phyloP scores from a whole-genome alignment of 2,797 vertebrate genomes.

The Synanceia verrucosa region DNA sequence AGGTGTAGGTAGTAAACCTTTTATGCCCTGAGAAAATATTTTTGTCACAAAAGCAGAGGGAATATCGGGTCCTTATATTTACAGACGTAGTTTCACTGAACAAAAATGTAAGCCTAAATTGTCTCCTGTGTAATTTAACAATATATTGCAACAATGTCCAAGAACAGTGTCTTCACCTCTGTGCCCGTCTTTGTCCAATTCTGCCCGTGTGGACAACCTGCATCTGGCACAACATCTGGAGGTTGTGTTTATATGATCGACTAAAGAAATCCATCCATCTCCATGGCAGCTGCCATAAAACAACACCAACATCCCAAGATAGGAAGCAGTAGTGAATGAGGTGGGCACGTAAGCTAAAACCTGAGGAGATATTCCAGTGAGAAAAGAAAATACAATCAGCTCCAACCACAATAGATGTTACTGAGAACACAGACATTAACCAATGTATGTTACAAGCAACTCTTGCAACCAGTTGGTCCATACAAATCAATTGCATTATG shows the following conservation, averaged over 20 bases:
- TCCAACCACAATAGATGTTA: neutral
- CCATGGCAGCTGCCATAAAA: slow-evolving; percentile 75
- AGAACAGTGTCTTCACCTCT: slow-evolving; percentile 63
- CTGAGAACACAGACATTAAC: no score
- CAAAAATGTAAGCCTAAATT: neutral
- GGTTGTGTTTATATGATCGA: slow-evolving; percentile 63
- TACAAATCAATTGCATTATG: neutral
- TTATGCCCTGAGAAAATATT: neutral
- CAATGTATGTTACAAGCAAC: neutral
- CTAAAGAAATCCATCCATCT: slow-evolving; percentile 77
- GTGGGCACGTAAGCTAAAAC: slow-evolving; percentile 21
- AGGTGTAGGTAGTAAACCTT: neutral
- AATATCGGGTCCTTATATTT: neutral
- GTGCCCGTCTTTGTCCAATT: slow-evolving; percentile 62
- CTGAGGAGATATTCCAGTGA: slow-evolving; percentile 17
- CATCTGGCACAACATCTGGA: slow-evolving; percentile 75
- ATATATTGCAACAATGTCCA: neutral
- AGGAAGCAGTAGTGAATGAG: slow-evolving; percentile 38
- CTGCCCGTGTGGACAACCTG: slow-evolving; percentile 52
- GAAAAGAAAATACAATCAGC: neutral
- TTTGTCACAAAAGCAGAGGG: neutral
- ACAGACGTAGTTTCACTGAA: neutral
- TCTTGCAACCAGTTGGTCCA: neutral
- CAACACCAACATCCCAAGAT: slow-evolving; percentile 74
- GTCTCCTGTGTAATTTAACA: neutral